Conservation (phyloP, 2,888 invertebrate species). For the Conops quadrifasciatus region DNA sequence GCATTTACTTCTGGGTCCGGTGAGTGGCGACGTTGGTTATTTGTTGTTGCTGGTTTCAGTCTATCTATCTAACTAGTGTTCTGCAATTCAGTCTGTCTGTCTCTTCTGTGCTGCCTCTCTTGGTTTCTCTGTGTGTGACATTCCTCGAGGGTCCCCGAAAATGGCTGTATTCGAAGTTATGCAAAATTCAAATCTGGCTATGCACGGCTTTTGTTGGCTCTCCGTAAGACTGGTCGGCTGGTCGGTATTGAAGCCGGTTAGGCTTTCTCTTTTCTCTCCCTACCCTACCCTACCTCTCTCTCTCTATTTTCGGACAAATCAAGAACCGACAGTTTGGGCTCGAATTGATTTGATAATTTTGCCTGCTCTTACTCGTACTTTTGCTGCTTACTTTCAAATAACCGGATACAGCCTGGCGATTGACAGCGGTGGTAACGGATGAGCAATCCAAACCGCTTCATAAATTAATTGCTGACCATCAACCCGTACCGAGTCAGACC, state of each 20-base stretch:
- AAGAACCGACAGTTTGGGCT: not conserved
- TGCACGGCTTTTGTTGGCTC: not conserved
- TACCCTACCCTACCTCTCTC: no score
- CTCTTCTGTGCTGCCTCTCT: not conserved
- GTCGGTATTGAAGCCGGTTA: not conserved
- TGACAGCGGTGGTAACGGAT: constrained; percentile 32
- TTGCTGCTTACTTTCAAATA: constrained; percentile 34
- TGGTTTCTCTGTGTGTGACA: constrained; percentile 7
- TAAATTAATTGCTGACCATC: constrained; percentile 35
- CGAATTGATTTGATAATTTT: constrained; percentile 27
- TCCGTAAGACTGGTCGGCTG: constrained; percentile 15
- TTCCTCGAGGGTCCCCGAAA: constrained; percentile 34
- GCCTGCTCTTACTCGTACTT: no score
- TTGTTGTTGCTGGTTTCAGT: not conserved
- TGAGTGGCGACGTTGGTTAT: not conserved
- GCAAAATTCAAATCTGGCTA: constrained; percentile 11
- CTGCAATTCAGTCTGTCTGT: not conserved
- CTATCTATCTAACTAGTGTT: not conserved
- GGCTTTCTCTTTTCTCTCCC: no score
- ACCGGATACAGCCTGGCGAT: constrained; percentile 3
- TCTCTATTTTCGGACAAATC: not conserved
- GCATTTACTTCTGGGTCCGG: not conserved
- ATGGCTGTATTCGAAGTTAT: constrained; percentile 22
- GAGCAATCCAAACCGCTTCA: constrained; percentile 37
- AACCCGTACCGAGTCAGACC: not conserved